These are phyloP conservation scores for Petrolisthes manimaculis DNA, from an alignment of 2,888 invertebrate species.

Conservation along the genomic window DNA sequence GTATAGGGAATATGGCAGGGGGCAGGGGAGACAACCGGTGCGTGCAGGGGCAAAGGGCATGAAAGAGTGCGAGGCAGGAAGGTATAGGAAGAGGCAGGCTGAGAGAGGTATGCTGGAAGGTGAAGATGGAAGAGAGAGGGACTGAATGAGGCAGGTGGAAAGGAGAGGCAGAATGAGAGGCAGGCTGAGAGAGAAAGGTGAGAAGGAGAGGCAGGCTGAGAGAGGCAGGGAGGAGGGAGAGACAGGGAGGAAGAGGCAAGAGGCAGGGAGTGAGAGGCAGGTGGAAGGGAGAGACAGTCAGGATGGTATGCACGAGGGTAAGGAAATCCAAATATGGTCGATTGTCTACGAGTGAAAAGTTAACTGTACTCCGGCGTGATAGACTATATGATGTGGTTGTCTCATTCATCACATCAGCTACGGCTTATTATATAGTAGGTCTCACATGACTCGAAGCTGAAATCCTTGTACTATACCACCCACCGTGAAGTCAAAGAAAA, in stretches of 20 bases:
- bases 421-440: no score
- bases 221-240: neutral
- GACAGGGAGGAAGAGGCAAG: neutral
- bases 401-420: no score
- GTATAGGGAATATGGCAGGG: neutral
- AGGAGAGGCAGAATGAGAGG: neutral
- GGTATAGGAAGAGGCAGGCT: conserved; percentile 4
- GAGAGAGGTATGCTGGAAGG: neutral
- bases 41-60: conserved; percentile 26
- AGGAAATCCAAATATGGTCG: neutral
- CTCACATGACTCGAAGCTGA: no score
- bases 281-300: neutral
- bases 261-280: neutral
- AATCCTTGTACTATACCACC: no score
- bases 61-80: neutral
- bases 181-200: no score
- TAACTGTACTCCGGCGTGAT: no score
- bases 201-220: no score
- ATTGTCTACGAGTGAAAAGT: no score
- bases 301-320: neutral
- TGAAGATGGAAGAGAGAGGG: conserved; percentile 10
- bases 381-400: no score
- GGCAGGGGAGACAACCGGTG: neutral
- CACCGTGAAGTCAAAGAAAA: no score
- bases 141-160: neutral